Conservation (phyloP, 2,113 vertebrate species). For the Pomatorhinus ruficollis region DNA sequence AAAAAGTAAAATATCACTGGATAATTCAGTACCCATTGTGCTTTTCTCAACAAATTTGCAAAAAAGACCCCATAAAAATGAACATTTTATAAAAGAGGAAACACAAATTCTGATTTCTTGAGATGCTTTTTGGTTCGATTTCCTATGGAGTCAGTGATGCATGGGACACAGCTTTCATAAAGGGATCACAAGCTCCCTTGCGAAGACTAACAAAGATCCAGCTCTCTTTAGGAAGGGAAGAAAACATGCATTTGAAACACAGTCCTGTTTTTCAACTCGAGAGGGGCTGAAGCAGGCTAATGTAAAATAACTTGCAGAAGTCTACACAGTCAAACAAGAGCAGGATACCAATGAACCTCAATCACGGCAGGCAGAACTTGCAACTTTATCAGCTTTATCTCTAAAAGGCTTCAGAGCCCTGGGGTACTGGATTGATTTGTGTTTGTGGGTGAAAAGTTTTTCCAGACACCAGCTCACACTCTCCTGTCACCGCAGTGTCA, state of each 20-base stretch:
- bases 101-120: neutral
- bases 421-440: neutral
- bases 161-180: neutral
- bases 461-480: neutral
- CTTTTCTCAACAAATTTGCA: neutral
- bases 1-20: neutral
- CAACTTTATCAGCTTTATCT: neutral
- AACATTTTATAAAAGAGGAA: neutral
- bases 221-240: neutral
- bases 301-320: neutral
- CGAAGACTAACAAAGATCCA: neutral
- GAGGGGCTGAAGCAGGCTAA: neutral
- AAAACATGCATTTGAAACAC: neutral
- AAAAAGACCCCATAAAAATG: neutral
- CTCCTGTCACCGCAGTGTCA: neutral
- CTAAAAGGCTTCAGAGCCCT: neutral
- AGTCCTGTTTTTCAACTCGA: fast-evolving
- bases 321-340: neutral
- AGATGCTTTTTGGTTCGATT: neutral
- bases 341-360: neutral
- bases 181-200: neutral
- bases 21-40: neutral
- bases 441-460: neutral
- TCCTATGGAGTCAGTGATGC: neutral
- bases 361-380: neutral